Conservation (phyloP, 1,140 invertebrate genomes). For the Zaprionus ghesquierei region DNA sequence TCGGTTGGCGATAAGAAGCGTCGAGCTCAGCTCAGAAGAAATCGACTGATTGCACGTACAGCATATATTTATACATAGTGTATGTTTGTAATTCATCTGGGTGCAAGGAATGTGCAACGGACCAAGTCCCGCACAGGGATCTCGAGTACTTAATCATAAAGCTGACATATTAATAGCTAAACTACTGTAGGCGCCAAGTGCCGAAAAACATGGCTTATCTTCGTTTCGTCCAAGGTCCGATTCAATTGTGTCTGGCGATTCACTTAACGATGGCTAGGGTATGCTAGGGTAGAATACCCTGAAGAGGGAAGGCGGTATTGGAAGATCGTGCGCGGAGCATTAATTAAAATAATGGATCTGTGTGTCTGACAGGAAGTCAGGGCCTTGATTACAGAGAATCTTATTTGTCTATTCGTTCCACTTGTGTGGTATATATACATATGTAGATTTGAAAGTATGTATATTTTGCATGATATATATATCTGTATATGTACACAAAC, state of each 20-base stretch:
- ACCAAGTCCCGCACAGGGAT: neutral
- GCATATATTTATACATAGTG: neutral
- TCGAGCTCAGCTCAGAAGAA: neutral
- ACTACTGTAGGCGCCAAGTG: neutral
- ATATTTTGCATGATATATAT: too few species aligned
- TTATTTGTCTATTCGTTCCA: neutral
- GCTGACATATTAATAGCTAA: constrained; percentile 16
- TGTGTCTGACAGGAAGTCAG: constrained; percentile 17
- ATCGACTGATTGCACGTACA: neutral
- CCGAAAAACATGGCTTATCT: constrained; percentile 29
- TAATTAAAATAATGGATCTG: constrained; percentile 20
- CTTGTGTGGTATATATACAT: neutral
- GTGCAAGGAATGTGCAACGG: neutral
- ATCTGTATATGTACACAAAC: too few species aligned
- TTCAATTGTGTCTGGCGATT: constrained; percentile 37
- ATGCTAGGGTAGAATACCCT: too few species aligned
- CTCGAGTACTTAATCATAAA: neutral
- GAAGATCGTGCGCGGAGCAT: constrained; percentile 12
- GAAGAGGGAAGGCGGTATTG: neutral
- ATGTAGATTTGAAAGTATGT: too few species aligned
- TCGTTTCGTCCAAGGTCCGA: constrained; percentile 23
- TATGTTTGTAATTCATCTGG: neutral
- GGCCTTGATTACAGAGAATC: neutral
- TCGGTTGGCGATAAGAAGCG: neutral
- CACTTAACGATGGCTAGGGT: constrained; percentile 15